Base-by-base conservation (phyloP, 2,888 invertebrate genomes). In the Ormyrus pomaceus region DNA sequence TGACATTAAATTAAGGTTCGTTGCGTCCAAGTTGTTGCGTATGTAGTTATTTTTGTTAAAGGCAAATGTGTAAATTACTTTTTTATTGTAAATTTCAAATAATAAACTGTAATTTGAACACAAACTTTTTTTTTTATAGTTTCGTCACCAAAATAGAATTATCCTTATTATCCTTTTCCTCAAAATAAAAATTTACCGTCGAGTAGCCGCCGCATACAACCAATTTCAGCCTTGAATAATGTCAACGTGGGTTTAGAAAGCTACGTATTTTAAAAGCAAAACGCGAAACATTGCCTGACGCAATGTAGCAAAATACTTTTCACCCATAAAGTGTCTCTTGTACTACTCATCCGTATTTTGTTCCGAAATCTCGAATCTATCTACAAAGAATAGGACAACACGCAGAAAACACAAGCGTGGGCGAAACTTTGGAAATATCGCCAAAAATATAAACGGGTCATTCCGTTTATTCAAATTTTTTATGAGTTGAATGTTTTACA, bases 161-260 rank as follows among this genome's bases (percentile, higher is more conserved):
- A 4, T 34, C 34, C 34, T 34, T 34, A 34, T n/a, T 69, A 46
- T 10, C n/a, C 13, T 68, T 56, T 46, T 5, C 4, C 55, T 45
- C 46, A 8, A 34, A 9, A 58, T 10, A 48, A 48, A 58, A 46
- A 62, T 62, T 45, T 61, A 61, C 9, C 51, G 6, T 55, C 6
- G 34, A 55, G 48, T 48, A 34, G 46, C 53, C 13, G 13, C 55
- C 62, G 51, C n/a, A 51, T 58, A 45, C 50, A 5, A 66, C 51
- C 59, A 51, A 50, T 11, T 65, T 75, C 59, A 75, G 59, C n/a
- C n/a, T 55, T 11, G 64, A 64, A 62, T 53, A 73, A 48, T 11
- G 19, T 55, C 6, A 61, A 68, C 48, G 59, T 19, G 69, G 69
- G 50, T 76, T 69, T 76, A 76, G 76, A 76, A 76, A 76, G 76